Base-by-base conservation (phyloP, 2,888 invertebrate species). In the Malthinus seriepunctatus region DNA sequence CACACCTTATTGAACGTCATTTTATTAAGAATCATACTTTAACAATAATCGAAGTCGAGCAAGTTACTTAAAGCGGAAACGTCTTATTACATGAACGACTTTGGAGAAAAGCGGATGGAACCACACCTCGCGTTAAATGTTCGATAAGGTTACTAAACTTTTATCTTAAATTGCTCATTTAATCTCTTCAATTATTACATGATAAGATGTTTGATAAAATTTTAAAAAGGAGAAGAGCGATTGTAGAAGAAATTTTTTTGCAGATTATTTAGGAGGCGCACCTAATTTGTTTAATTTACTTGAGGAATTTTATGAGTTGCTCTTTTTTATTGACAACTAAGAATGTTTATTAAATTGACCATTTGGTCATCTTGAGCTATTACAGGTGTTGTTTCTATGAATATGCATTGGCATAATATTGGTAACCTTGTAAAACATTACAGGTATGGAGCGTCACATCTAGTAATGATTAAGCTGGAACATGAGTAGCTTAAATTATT, bases 401-500 rank as follows among this genome's bases (percentile, higher is more conserved):
- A 23, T 23, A 23, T 23, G 23, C 23, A 42, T 15, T 42, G 39
- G 14, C 37, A 45, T 35, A 48, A 48, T 45, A 47, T 11, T 14
- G 11, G 37, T 44, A 52, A 11, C 58, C 58, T 58, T 58, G 58
- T 31, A 49, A 53, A 42, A 15, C 45, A 48, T 49, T 37, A 53
- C 57, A 53, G 58, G 53, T 53, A 59, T 49, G 34, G 53, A 35
- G 37, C 51, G 54, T 50, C 51, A 39, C 59, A 55, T 59, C 54
- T 49, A 32, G 33, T 38, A 53, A 55, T 56, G 51, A 60, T 60
- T 60, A 60, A 56, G 39, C 8, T 12, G 33, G 44, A 37, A 35
- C 60, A 64, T 60, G 64, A 63, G 56, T 52, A 58, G 55, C 60
- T 63, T 56, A 58, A 56, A 60, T 63, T 60, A 59, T 63, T 56